A percentile compares a stretch with the other conserved stretches of the same genome.
These are phyloP conservation scores for Paramisgurnus dabryanus DNA, from an alignment of 2,113 vertebrate genomes.

Conservation along the genomic window DNA sequence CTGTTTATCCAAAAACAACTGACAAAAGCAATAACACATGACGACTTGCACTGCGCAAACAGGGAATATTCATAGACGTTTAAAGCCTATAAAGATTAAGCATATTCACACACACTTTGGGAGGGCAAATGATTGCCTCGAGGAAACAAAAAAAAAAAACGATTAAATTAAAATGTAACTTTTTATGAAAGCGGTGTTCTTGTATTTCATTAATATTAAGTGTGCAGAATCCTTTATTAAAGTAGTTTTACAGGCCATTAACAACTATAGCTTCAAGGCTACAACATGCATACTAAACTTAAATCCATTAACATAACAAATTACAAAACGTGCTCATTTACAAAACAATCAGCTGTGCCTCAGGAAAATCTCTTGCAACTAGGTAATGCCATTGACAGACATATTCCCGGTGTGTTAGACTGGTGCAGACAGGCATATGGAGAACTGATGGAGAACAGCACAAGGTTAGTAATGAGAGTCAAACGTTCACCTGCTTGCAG, in stretches of 20 bases:
- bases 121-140: conserved; percentile 12
- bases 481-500: conserved; percentile 42
- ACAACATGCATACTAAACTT: not conserved
- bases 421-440: conserved; percentile 43
- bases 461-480: conserved; percentile 46
- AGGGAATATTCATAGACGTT: not conserved
- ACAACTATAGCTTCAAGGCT: not conserved
- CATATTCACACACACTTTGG: not conserved
- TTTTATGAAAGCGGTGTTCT: conserved; percentile 10
- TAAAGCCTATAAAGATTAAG: not conserved
- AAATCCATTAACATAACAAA: not conserved
- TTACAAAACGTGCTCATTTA: not conserved
- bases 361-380: not conserved
- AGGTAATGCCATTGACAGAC: conserved; percentile 14
- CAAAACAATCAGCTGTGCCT: not conserved
- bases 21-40: not conserved
- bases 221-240: conserved; percentile 1
- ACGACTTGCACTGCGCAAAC: not conserved
- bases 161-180: not conserved
- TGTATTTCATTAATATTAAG: conserved; percentile 32
- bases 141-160: not conserved
- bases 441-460: conserved; percentile 33
- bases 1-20: not conserved
- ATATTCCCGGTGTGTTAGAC: conserved; percentile 15
- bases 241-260: conserved; percentile 23